Evolutionary conservation across 2,797 vertebrate genomes (phyloP).

Genomic region (Oreortyx pictus): DNA sequence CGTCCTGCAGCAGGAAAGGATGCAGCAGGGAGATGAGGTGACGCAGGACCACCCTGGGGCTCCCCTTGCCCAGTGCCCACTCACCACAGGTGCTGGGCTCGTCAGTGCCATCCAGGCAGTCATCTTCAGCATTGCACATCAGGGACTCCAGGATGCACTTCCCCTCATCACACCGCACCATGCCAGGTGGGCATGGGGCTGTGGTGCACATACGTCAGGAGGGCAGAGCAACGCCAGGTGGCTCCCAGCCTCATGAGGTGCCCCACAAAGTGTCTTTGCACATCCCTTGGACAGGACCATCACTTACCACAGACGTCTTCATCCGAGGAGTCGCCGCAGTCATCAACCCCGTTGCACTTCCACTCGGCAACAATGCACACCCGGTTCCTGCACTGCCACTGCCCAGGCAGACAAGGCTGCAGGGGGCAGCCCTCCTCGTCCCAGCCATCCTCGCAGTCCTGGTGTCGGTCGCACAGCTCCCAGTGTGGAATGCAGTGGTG

Average conservation of each 20-base stretch:
- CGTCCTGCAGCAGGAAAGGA: constrained; percentile 71
- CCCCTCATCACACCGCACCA: constrained; percentile 81
- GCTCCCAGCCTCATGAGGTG: not conserved
- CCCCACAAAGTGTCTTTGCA: not conserved
- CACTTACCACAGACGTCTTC: constrained; percentile 86
- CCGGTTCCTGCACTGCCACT: constrained; percentile 87
- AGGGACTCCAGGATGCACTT: constrained; percentile 81
- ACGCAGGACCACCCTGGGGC: not conserved
- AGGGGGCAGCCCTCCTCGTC: constrained; percentile 82
- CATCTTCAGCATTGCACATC: constrained; percentile 82
- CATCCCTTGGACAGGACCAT: not conserved
- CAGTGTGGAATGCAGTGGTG: constrained; percentile 79
- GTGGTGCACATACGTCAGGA: not conserved
- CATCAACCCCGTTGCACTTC: constrained; percentile 83
- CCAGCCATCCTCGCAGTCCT: constrained; percentile 84
- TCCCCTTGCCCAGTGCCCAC: rapidly evolving
- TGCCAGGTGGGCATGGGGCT: constrained; percentile 71
- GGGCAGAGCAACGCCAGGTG: not conserved
- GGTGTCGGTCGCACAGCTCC: constrained; percentile 81
- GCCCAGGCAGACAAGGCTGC: constrained; percentile 80
- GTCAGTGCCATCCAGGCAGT: constrained; percentile 87
- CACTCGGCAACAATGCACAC: constrained; percentile 83
- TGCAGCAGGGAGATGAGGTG: rapidly evolving
- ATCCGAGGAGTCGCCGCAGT: constrained; percentile 89
- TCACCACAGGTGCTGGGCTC: constrained; percentile 86